Evolutionary conservation across 2,888 invertebrate species (phyloP).

Genomic region (Mythimna albipuncta): DNA sequence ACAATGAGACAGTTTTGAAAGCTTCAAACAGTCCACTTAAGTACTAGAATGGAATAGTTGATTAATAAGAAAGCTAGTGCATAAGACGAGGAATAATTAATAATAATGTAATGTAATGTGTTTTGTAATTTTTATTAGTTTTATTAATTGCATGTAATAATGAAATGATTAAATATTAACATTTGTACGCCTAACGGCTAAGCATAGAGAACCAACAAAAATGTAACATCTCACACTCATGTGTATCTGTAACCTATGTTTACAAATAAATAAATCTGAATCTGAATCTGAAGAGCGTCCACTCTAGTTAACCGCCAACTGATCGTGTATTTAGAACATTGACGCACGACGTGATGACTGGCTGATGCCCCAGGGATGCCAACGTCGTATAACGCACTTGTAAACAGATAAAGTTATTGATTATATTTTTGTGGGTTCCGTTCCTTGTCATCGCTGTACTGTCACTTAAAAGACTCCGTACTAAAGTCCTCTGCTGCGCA

Average conservation of each 20-base stretch:
- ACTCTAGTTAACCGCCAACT: constrained; percentile 54
- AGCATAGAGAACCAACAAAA: too few relatives aligned
- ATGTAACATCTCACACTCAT: too few relatives aligned
- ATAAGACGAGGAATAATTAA: constrained; percentile 56
- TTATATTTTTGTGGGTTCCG: background rate
- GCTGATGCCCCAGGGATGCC: constrained; percentile 47
- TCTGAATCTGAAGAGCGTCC: too few relatives aligned
- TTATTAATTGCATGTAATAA: too few relatives aligned
- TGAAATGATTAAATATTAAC: too few relatives aligned
- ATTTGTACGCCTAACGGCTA: too few relatives aligned
- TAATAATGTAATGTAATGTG: too few relatives aligned
- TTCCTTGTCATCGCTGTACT: background rate
- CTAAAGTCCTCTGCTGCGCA: background rate
- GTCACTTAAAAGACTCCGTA: background rate
- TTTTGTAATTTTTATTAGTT: too few relatives aligned
- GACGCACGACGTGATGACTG: constrained; percentile 72
- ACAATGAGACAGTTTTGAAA: background rate
- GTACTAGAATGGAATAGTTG: constrained; percentile 26
- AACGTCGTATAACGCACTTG: constrained; percentile 4
- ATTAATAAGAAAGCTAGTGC: constrained; percentile 39
- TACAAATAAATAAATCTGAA: too few relatives aligned
- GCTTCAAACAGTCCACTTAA: constrained; percentile 18
- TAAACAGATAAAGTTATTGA: constrained; percentile 13
- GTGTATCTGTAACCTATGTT: too few relatives aligned
- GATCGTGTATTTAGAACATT: constrained; percentile 74